These are phyloP conservation scores for Sardinella longiceps DNA, from an alignment of 2,797 vertebrate species.

Conservation along the genomic window DNA sequence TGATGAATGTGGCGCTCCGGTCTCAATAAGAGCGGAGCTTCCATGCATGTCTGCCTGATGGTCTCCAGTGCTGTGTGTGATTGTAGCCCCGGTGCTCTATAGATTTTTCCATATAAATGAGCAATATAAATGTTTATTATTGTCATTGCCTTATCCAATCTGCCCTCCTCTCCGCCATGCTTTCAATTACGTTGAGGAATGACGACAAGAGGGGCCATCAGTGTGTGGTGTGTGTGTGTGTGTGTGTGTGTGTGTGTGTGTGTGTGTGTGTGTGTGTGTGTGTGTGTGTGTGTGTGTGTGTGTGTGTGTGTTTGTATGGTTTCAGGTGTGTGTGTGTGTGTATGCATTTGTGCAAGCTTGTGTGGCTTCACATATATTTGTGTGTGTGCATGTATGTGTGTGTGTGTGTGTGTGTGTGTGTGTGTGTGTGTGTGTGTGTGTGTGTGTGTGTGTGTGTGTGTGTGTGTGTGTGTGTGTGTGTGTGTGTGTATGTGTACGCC, in stretches of 20 bases:
- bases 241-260: background rate
- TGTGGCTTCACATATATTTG: background rate
- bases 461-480: constrained; percentile 11
- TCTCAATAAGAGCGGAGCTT: constrained; percentile 25
- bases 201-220: constrained; percentile 55
- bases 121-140: constrained; percentile 55
- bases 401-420: background rate
- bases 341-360: background rate
- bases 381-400: background rate
- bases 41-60: constrained; percentile 43
- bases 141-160: constrained; percentile 44
- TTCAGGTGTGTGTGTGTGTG: background rate
- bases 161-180: constrained; percentile 32
- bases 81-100: constrained; percentile 23
- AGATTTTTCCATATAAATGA: constrained; percentile 53
- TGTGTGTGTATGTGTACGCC: background rate
- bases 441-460: background rate
- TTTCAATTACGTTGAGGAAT: constrained; percentile 60
- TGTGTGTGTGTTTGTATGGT: background rate
- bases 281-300: background rate
- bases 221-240: background rate
- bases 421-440: constrained; percentile 8
- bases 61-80: constrained; percentile 33
- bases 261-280: background rate
- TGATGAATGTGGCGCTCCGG: constrained; percentile 42